Percentiles rank a stretch among this genome's conserved stretches.
These are phyloP conservation scores for Meriones unguiculatus DNA, from an alignment of 2,113 vertebrate species.

Conservation along the genomic window DNA sequence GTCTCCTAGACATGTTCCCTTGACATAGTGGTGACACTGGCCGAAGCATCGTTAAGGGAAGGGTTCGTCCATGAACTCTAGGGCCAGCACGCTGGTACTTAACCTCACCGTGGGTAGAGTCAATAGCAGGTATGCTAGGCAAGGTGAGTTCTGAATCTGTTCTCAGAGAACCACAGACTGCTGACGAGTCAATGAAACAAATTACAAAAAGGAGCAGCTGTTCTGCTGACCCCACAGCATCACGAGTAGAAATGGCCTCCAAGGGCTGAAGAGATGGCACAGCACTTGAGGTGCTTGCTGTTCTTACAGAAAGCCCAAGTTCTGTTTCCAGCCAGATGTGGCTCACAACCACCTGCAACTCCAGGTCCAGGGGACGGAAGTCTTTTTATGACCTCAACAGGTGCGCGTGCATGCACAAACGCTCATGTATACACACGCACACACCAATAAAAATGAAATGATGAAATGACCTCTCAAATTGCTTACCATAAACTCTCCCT, in stretches of 20 bases:
- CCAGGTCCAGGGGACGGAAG: background rate
- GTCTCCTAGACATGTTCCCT: background rate
- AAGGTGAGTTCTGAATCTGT: background rate
- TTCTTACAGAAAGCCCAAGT: background rate
- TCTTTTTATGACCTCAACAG: background rate
- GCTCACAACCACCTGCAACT: background rate
- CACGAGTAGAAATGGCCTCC: background rate
- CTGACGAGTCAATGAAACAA: background rate
- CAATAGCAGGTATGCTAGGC: background rate
- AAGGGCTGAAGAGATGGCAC: background rate
- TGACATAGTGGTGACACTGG: background rate
- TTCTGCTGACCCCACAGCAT: background rate
- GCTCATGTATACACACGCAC: background rate
- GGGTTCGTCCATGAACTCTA: background rate
- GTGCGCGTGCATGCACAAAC: too few relatives aligned
- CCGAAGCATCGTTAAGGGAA: background rate
- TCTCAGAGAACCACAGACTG: background rate
- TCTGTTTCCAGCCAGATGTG: background rate
- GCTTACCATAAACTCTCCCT: background rate
- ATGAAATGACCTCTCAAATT: background rate
- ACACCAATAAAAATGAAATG: background rate
- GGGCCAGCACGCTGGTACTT: background rate
- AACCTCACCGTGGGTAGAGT: background rate
- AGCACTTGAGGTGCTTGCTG: background rate
- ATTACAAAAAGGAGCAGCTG: background rate